Base-by-base conservation (phyloP, 2,888 invertebrate species). In the Caenorhabditis uteleia region DNA sequence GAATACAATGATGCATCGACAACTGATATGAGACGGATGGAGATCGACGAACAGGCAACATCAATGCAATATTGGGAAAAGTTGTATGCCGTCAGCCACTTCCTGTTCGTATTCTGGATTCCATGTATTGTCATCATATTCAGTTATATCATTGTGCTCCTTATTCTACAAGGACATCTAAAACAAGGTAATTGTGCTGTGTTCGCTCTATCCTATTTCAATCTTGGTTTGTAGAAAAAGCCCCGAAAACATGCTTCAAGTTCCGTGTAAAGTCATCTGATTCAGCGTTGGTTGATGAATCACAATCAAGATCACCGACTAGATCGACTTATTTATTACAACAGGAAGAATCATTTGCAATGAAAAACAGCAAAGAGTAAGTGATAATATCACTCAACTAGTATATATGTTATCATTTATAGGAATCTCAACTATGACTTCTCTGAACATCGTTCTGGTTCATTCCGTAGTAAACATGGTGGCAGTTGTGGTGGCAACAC, bases 51-150 rank as follows among this genome's bases (percentile, higher is more conserved):
- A 8, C 48, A 57, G 16, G 64, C 64, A n/a, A 25, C 36, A 2
- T 26, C 18, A 3, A 57, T 64, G 57, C 43, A 53, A 29, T 31
- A 39, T 26, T 59, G 54, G 54, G 78, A 78, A 53, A 70, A 70
- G 36, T 50, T 70, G 25, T 78, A 80, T 61, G 73, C 68, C 25
- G 61, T 76, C 42, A 59, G 59, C 36, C 79, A 79, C 59, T 64
- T 79, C 25, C 43, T 77, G 10, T 79, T 78, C 61, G 75, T 78
- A 23, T 80, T 80, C 59, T 79, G 77, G 75, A 66, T 80, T 23
- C 80, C 80, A 2, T 71, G 76, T 18, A 57, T 73, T 29, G 61
- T 79, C 16, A 77, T 79, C 20, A 60, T 77, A 27, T 57, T 58
- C 33, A 68, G 68, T 16, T 80, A 80, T 51, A 42, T 64, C 4